Evolutionary conservation across 2,113 vertebrate species (phyloP).

Genomic region (Rhinolophus sinicus): DNA sequence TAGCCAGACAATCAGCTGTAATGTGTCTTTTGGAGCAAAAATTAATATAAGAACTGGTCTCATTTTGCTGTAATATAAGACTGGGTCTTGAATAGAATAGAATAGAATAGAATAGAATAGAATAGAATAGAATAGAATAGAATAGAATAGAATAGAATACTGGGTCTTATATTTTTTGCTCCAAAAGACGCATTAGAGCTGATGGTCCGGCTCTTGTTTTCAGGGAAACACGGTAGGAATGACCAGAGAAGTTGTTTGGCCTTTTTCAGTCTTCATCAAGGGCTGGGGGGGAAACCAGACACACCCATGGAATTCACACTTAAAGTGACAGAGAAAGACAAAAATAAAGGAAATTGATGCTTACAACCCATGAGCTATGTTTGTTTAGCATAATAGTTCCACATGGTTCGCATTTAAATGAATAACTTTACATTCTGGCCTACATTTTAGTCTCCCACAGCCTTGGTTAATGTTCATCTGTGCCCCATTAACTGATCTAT

Average conservation of each 20-base stretch:
- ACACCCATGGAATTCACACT: background rate
- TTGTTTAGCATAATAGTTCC: background rate
- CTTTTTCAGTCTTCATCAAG: background rate
- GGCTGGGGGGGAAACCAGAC: background rate
- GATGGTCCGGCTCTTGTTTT: too few relatives aligned
- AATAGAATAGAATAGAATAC: too few relatives aligned
- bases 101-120: too few relatives aligned
- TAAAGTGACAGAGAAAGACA: background rate
- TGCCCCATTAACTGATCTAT: background rate
- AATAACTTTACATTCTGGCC: background rate
- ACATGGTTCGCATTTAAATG: background rate
- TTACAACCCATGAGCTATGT: background rate
- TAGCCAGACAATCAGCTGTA: too few relatives aligned
- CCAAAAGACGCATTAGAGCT: too few relatives aligned
- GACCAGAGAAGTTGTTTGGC: background rate
- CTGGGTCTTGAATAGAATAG: too few relatives aligned
- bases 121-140: too few relatives aligned
- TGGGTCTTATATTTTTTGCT: too few relatives aligned
- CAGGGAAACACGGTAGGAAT: background rate
- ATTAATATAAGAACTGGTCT: too few relatives aligned
- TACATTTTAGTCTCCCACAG: background rate
- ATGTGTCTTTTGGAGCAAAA: too few relatives aligned
- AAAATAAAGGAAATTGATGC: background rate
- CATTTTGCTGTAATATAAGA: too few relatives aligned
- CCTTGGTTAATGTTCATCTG: background rate